These are phyloP conservation scores for Lineus longissimus DNA, from an alignment of 1,140 invertebrate species.

Conservation along the genomic window DNA sequence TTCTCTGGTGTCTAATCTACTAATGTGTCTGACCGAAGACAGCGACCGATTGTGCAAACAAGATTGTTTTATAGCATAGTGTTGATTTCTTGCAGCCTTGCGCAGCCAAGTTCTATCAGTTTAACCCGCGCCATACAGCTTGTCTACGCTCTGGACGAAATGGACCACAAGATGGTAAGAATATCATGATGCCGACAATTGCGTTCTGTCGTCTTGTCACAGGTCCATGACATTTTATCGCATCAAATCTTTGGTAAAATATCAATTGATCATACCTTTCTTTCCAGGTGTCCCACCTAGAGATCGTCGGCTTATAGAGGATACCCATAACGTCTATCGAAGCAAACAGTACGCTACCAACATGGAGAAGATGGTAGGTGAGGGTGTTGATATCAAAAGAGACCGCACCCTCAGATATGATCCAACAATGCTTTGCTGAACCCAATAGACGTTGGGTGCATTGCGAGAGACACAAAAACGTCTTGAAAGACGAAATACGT, in stretches of 20 bases:
- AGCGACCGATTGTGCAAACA: too few species aligned
- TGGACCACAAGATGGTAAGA: too few species aligned
- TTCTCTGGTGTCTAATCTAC: too few species aligned
- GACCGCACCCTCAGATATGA: background rate
- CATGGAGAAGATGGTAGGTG: slow-evolving; percentile 14
- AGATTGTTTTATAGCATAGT: too few species aligned
- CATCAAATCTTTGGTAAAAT: too few species aligned
- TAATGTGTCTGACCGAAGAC: too few species aligned
- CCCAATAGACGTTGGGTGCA: background rate
- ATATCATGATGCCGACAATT: too few species aligned
- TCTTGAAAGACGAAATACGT: background rate
- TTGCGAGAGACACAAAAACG: background rate
- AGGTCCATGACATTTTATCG: too few species aligned
- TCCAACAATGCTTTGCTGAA: background rate
- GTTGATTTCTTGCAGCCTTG: background rate
- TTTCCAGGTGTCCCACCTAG: background rate
- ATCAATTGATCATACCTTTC: background rate
- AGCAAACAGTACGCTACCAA: slow-evolving; percentile 2
- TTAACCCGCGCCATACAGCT: slow-evolving; percentile 1
- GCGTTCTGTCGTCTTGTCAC: too few species aligned
- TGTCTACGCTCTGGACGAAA: background rate
- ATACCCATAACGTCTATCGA: slow-evolving; percentile 8
- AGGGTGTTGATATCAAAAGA: background rate
- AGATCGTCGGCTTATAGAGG: background rate
- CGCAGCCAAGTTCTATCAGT: background rate